phyloP scores from a whole-genome alignment of 2,888 invertebrate genomes.

The Proisotoma minuta region DNA sequence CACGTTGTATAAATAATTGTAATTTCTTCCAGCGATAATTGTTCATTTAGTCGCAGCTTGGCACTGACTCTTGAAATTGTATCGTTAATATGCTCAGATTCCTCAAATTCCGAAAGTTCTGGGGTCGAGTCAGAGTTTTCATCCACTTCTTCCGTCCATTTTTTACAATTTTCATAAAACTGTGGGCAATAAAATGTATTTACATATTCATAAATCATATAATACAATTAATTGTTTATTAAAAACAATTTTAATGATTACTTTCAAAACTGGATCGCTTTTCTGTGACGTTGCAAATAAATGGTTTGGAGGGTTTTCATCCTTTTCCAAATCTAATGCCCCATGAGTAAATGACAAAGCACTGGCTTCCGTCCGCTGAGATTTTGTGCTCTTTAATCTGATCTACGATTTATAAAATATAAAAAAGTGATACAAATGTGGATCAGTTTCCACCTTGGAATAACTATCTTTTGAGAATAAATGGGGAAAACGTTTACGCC shows the following conservation, averaged over 20 bases:
- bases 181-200: conserved; percentile 53
- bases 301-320: conserved; percentile 54
- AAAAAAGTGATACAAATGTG: too few relatives aligned
- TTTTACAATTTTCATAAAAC: conserved; percentile 72
- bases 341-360: conserved; percentile 70
- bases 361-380: conserved; percentile 70
- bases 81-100: conserved; percentile 57
- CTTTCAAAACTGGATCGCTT: conserved; percentile 64
- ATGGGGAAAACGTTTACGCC: conserved; percentile 21
- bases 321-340: conserved; percentile 64
- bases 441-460: neutral
- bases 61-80: conserved; percentile 60
- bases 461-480: conserved; percentile 30
- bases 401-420: neutral
- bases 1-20: conserved; percentile 68
- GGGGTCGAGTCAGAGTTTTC: conserved; percentile 58
- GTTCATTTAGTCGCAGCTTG: conserved; percentile 57
- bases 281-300: conserved; percentile 62
- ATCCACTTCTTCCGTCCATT: conserved; percentile 66
- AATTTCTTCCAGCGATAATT: conserved; percentile 57
- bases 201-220: neutral
- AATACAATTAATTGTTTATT: neutral
- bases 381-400: conserved; percentile 62
- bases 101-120: conserved; percentile 58
- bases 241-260: conserved; percentile 50